These are phyloP conservation scores for Megaleporinus macrocephalus DNA, from an alignment of 2,113 vertebrate species.

Conservation along the genomic window DNA sequence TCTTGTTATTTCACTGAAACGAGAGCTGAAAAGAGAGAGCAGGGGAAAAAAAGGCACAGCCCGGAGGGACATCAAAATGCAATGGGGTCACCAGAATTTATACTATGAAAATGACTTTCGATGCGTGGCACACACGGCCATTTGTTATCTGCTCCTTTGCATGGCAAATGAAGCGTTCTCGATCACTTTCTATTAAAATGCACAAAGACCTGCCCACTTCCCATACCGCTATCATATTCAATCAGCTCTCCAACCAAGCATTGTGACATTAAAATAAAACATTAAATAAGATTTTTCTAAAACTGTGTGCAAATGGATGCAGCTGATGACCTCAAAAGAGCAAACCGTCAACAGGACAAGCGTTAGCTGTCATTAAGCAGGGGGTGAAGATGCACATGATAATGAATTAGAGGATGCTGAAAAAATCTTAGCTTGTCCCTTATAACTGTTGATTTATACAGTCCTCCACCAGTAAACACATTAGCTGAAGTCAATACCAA, in stretches of 20 bases:
- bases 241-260: slow-evolving; percentile 51
- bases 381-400: background rate
- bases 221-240: slow-evolving; percentile 37
- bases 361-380: background rate
- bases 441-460: slow-evolving; percentile 38
- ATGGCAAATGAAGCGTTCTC: slow-evolving; percentile 48
- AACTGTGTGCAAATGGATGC: slow-evolving; percentile 8
- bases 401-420: slow-evolving; percentile 17
- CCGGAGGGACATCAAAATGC: slow-evolving; percentile 46
- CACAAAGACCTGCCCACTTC: slow-evolving; percentile 36
- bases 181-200: slow-evolving; percentile 52
- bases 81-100: slow-evolving; percentile 49
- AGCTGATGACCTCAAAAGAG: slow-evolving; percentile 14
- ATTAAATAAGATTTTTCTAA: slow-evolving; percentile 36
- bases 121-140: slow-evolving; percentile 20
- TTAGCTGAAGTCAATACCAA: slow-evolving; percentile 30
- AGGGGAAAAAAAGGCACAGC: background rate
- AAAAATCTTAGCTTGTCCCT: background rate
- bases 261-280: slow-evolving; percentile 47
- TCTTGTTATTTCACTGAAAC: slow-evolving; percentile 41
- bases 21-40: slow-evolving; percentile 12
- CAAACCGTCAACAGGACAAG: background rate
- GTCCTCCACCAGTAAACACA: slow-evolving; percentile 38
- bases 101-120: slow-evolving; percentile 53
- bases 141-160: slow-evolving; percentile 51